Evolutionary conservation across 2,888 invertebrate species (phyloP), one percentile per base, ranked within the genome.

Genomic region (Neoitamus cyanurus): DNA sequence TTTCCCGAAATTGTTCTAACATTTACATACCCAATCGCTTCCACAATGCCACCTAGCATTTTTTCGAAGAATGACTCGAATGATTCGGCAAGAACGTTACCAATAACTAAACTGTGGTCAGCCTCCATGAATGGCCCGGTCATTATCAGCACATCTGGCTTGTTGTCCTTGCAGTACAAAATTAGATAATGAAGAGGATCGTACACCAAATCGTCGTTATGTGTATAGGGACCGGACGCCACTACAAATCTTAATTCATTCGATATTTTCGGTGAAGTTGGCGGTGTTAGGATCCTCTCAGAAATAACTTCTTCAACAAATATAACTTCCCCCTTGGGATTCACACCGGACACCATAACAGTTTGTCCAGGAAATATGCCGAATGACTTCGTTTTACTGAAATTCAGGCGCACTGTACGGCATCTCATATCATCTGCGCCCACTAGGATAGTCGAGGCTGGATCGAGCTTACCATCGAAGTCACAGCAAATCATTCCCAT

Each of bases 81-180:
- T 0, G 95, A 94, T 87, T 94, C 94, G 0, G 93, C 93, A 87
- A 96, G 92, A 0, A 92, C 90, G 85, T 93, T 93, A 85, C 94
- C 93, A 58, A 90, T 91, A n/a, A 96, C 92, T 84, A 93, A 92
- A 13, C 93, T 91, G 90, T 96, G 95, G 28, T 93, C 93, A 9
- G 92, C 92, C 88, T 97, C 97, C 83, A 98, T 90, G 89, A 98
- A 96, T 0, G 98, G 98, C 0, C 98, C 98, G 11, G 95, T 93
- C 88, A 98, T 92, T 86, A 98, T 93, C 48, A 96, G 93, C 25
- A 97, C 92, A 90, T 98, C 95, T 0, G 98, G 98, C 87, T 93
- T 93, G 86, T 95, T 92, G 13, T 93, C 92, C 84, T 91, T 91
- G 0, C 97, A 93, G 88, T 95, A 94, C 15, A 92, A 89, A 9